These are phyloP conservation scores for Epiblema foenella DNA, from an alignment of 2,888 invertebrate genomes.

Conservation along the genomic window DNA sequence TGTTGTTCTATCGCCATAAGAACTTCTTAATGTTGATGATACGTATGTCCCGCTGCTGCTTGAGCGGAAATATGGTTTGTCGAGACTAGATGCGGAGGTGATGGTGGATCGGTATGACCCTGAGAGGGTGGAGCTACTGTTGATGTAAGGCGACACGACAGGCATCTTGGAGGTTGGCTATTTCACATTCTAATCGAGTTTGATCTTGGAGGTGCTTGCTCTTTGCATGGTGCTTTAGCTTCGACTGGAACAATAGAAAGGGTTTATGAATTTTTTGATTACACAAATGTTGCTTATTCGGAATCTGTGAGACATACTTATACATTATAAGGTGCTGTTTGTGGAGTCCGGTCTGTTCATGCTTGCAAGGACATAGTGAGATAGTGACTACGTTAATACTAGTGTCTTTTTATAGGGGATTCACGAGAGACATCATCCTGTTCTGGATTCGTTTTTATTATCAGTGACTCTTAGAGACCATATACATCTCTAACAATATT, in stretches of 20 bases:
- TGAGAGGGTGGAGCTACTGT: constrained; percentile 74
- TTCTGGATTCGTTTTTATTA: no score
- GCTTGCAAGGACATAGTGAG: no score
- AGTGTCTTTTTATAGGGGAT: no score
- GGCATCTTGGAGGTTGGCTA: constrained; percentile 74
- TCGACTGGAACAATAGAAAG: constrained; percentile 63
- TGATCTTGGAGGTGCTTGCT: constrained; percentile 63
- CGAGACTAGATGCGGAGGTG: constrained; percentile 77
- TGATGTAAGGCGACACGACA: constrained; percentile 85
- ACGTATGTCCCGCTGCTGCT: constrained; percentile 76
- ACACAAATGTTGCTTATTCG: no score
- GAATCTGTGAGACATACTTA: no score
- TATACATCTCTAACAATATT: no score
- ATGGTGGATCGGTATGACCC: constrained; percentile 79
- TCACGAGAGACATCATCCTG: no score
- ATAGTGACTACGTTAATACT: no score
- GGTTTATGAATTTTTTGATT: neutral
- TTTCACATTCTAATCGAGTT: constrained; percentile 50
- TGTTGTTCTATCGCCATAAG: constrained; percentile 69
- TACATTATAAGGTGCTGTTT: no score
- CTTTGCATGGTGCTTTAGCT: constrained; percentile 61
- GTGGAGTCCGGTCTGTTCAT: no score
- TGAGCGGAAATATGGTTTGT: constrained; percentile 82
- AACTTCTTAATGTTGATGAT: constrained; percentile 64
- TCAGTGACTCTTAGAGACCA: no score